Evolutionary conservation across 1,140 invertebrate genomes (phyloP), one percentile per base, ranked within the genome.

Genomic region (Campodea augens): DNA sequence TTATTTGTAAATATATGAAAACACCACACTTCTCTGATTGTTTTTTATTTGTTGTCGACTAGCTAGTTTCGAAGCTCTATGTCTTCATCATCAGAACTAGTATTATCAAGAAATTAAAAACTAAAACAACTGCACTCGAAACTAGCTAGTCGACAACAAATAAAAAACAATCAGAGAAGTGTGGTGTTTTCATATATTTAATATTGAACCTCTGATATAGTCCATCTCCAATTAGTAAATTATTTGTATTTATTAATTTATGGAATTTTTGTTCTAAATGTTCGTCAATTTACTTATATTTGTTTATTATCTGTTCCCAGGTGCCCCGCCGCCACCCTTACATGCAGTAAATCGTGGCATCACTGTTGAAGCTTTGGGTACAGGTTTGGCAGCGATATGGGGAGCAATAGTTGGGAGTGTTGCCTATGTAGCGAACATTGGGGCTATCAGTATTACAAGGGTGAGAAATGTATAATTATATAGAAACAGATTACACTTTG

Each of bases 311-410:
- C 22, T 21, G 19, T 27, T 49, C 27, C 15, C 48, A 54, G 61
- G 60, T 18, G 67, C 64, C 3, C 53, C 58, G 5, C 51, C 60
- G 0, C 70, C 70, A 10, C 70, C 70, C 0, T 50, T 56, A 2
- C 65, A 64, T 51, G 67, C 65, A 22, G 55, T 71, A 15, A 68
- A 66, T 50, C 53, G 68, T 15, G 68, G 64, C 0, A 64, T 69
- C 25, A 52, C 59, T 2, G 49, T 62, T 5, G 67, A 70, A 53
- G 69, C 68, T 1, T n/a, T 70, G 1, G 66, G 67, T 15, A 64
- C 60, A 38, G 43, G 67, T 1, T 29, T 70, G 4, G 58, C 63
- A 19, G 69, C 65, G 0, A 43, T 61, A 2, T 55, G 60, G 27
- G 69, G 69, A 2, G 57, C 60, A 13, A 67, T 51, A 2, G 62